A percentile compares a stretch with the other conserved stretches of the same genome.
Evolutionary conservation across 2,888 invertebrate species (phyloP).

Genomic region (Notodonta ziczac): DNA sequence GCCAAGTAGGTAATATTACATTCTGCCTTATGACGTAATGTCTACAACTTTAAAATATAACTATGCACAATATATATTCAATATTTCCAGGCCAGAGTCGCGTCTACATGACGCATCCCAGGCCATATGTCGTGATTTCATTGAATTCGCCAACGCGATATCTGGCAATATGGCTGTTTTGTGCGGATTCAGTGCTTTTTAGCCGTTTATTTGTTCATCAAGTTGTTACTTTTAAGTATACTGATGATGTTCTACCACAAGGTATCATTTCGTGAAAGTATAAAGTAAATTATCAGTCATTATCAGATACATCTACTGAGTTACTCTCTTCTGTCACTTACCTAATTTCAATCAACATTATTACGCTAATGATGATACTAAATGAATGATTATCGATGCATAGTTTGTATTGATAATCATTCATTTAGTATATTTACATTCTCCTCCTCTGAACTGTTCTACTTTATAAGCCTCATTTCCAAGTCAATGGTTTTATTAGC

Average conservation of each 20-base stretch:
- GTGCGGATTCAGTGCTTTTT: conserved; percentile 27
- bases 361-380: too few relatives aligned
- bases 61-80: conserved; percentile 5
- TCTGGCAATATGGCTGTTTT: conserved; percentile 34
- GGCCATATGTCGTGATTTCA: conserved; percentile 78
- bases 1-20: conserved; percentile 8
- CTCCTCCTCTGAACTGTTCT: neutral
- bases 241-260: neutral
- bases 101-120: conserved; percentile 65
- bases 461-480: neutral
- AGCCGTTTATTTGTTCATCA: neutral
- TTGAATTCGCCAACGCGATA: conserved; percentile 71
- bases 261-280: neutral
- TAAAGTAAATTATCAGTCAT: too few relatives aligned
- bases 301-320: too few relatives aligned
- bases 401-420: too few relatives aligned
- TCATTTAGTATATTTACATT: neutral
- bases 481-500: neutral
- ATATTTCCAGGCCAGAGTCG: conserved; percentile 18
- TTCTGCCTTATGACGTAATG: conserved; percentile 10
- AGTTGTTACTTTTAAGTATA: neutral
- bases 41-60: neutral
- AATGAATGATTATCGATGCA: too few relatives aligned
- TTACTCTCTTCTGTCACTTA: too few relatives aligned
- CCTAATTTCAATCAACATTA: too few relatives aligned